Percentiles rank a stretch among this genome's conserved stretches.
phyloP scores from a whole-genome alignment of 1,140 invertebrate species.

The Drosophila repletoides region DNA sequence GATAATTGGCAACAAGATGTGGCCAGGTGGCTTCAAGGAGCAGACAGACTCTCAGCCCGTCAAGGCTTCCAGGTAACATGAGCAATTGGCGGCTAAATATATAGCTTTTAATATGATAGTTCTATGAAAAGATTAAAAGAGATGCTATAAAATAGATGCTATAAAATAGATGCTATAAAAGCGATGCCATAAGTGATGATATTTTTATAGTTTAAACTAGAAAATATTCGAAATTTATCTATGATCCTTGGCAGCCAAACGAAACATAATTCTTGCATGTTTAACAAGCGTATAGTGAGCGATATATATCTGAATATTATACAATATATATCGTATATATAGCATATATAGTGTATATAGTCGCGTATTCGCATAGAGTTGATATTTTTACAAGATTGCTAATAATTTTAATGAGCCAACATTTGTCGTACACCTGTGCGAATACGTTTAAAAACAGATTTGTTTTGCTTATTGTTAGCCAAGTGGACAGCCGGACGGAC shows the following conservation, averaged over 20 bases:
- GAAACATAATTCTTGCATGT: conserved; percentile 19
- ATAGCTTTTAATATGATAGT: too few species aligned
- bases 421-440: conserved; percentile 71
- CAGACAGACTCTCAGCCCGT: too few species aligned
- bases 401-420: conserved; percentile 79
- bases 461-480: conserved; percentile 50
- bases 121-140: too few species aligned
- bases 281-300: conserved; percentile 35
- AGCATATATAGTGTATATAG: not conserved
- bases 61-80: too few species aligned
- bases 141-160: too few species aligned
- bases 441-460: conserved; percentile 79
- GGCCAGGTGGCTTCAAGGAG: conserved; percentile 6
- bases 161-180: too few species aligned
- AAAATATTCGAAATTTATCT: conserved; percentile 17
- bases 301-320: conserved; percentile 16
- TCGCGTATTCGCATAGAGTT: too few species aligned
- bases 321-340: not conserved
- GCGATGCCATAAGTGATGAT: too few species aligned
- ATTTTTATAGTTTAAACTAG: too few species aligned
- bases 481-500: too few species aligned
- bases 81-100: too few species aligned
- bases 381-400: conserved; percentile 47
- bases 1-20: not conserved
- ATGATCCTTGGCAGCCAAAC: conserved; percentile 15